Evolutionary conservation across 1,140 invertebrate species (phyloP).

Genomic region (Heliconius nattereri): DNA sequence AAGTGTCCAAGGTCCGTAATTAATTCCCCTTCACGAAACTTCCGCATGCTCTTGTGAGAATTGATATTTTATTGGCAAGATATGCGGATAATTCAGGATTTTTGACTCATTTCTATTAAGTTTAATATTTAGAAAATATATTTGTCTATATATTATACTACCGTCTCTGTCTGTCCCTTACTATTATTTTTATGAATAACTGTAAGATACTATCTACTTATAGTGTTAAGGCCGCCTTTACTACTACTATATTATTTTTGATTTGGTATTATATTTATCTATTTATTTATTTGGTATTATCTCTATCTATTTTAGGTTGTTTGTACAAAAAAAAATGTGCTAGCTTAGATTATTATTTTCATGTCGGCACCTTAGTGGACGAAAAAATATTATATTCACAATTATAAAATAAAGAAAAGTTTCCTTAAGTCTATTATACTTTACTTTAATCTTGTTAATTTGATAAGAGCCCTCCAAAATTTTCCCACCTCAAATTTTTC

Average conservation of each 20-base stretch:
- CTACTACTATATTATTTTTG: too few relatives aligned
- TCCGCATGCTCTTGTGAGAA: slow-evolving; percentile 19
- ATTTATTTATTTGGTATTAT: too few relatives aligned
- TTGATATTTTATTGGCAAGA: slow-evolving; percentile 23
- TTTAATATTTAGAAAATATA: too few relatives aligned
- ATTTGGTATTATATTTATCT: too few relatives aligned
- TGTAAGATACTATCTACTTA: too few relatives aligned
- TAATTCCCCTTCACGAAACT: slow-evolving; percentile 32
- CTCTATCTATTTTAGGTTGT: too few relatives aligned
- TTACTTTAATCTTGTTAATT: background rate
- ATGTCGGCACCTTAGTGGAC: background rate
- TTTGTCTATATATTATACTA: too few relatives aligned
- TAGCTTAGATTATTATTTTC: too few relatives aligned
- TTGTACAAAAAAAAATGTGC: too few relatives aligned
- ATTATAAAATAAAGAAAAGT: background rate
- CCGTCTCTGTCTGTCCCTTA: too few relatives aligned
- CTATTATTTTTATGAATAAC: too few relatives aligned
- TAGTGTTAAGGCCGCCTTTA: too few relatives aligned
- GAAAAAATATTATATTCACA: background rate
- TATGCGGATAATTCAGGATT: background rate
- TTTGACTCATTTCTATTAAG: background rate
- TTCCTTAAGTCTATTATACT: background rate
- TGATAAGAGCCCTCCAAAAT: background rate
- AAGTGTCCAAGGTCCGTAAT: slow-evolving; percentile 40
- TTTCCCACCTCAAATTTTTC: background rate